Conservation (phyloP, 2,797 vertebrate genomes). For the Selene dorsalis region DNA sequence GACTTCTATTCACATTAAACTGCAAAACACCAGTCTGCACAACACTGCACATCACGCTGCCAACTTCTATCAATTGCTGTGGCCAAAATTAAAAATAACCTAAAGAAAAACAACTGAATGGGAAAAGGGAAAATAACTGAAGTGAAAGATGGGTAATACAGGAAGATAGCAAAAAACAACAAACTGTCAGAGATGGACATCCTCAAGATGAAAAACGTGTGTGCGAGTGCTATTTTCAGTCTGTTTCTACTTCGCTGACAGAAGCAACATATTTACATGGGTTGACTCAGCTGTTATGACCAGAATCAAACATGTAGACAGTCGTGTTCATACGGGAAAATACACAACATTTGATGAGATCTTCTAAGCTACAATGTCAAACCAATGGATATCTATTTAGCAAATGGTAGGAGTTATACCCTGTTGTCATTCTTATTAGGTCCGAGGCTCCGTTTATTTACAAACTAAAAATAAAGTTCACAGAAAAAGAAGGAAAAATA, state of each 20-base stretch:
- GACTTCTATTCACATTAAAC: constrained; percentile 32
- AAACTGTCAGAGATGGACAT: background rate
- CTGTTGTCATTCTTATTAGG: background rate
- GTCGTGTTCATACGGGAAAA: background rate
- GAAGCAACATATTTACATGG: background rate
- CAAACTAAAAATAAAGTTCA: constrained; percentile 21
- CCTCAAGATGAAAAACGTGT: background rate
- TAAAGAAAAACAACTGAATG: background rate
- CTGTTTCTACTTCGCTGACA: background rate
- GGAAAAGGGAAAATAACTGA: background rate
- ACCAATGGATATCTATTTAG: background rate
- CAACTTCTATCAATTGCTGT: background rate
- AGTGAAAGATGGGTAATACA: background rate
- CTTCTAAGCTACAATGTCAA: background rate
- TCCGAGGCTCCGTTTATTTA: background rate
- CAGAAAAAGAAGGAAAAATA: background rate
- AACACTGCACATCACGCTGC: constrained; percentile 3
- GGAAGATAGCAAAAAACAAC: background rate
- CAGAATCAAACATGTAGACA: background rate
- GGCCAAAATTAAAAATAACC: background rate
- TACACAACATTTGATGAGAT: background rate
- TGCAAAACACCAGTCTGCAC: constrained; percentile 1
- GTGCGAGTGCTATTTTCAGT: background rate
- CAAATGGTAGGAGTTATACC: background rate
- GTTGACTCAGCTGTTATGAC: background rate